Evolutionary conservation across 2,888 invertebrate species (phyloP), one percentile per base, ranked within the genome.

Genomic region (Bursaphelenchus okinawaensis): DNA sequence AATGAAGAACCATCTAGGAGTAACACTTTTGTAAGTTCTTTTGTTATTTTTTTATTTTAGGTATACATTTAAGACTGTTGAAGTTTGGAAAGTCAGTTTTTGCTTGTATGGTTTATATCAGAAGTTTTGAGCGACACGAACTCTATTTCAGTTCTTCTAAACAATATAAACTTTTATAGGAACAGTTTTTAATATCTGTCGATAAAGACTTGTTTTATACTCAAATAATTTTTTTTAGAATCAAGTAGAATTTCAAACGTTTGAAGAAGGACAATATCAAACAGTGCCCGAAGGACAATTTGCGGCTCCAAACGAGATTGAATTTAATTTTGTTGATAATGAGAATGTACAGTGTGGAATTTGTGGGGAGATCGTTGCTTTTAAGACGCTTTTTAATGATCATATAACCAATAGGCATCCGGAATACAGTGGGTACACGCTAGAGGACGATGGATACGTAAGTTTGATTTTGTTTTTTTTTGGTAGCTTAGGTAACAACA

Each of bases 331-430:
- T 23, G 50, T 55, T 27, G 73, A 68, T 29, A 31, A 52, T 40
- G 52, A 63, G 12, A 74, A 81, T 63, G 69, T 81, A 55, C 74
- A 79, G 63, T 81, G 81, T 55, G 81, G 80, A 0, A 64, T 81
- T 26, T 81, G 81, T 59, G 79, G 80, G 9, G 80, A 79, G 55
- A 75, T 81, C 27, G 78, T 81, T 20, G 73, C 72, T 23, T 81
- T 81, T 55, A 76, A 78, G 24, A 62, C 52, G 2, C 67, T 82
- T 19, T 64, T 79, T 59, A 63, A 55, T 29, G 77, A 77, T 9
- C 81, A 81, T 64, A 65, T 82, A 7, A 79, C 79, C 8, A 68
- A 61, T 52, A 62, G 67, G 26, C 81, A 81, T 68, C 80, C 81
- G 0, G 81, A 81, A 52, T 71, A 71, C n/a, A 69, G 75, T 31